Evolutionary conservation across 1,140 invertebrate genomes (phyloP), one percentile per base, ranked within the genome.

Genomic region (Drosophila neocordata): DNA sequence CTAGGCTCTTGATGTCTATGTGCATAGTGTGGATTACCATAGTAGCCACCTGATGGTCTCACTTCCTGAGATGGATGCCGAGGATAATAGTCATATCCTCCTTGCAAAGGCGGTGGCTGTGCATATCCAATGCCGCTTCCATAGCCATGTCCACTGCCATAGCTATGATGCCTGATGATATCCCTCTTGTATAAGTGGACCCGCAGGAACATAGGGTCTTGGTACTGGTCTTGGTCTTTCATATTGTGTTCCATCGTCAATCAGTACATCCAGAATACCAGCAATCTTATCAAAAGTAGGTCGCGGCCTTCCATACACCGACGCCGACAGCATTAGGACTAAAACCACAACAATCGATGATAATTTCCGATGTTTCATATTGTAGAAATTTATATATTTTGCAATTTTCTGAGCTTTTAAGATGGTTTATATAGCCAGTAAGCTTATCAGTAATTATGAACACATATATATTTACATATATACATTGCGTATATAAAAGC

Each of bases 231-330:
- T 20, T 4, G 44, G 65, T 41, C 27, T 6, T 7, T 34, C 15
- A 38, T 82, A 66, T 20, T 58, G 51, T 3, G 55, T 60, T 12
- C 37, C 48, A 13, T 73, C 69, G 31, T 65, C 70, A 8, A 15
- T 55, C 0, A 90, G 31, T 0, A 55, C 62, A 9, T 74, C 66
- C 7, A 90, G 53, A 52, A 72, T 68, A 31, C 80, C 65, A 1
- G 76, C 84, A 11, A 90, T 77, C 55, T 77, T 78, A 58, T 77
- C 84, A 12, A 90, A 87, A 5, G 89, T 90, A 7, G 89, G 89
- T 12, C 77, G 75, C 0, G 67, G 61, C 7, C 57, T 48, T 8
- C 22, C 56, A 9, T 59, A 53, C 37, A 48, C 41, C 55, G 74
- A 66, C 13, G 13, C 41, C 15, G 53, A 67, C 18, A 13, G 27